Evolutionary conservation across 2,797 vertebrate genomes (phyloP), one percentile per base, ranked within the genome.

Genomic region (Nothura maculosa): DNA sequence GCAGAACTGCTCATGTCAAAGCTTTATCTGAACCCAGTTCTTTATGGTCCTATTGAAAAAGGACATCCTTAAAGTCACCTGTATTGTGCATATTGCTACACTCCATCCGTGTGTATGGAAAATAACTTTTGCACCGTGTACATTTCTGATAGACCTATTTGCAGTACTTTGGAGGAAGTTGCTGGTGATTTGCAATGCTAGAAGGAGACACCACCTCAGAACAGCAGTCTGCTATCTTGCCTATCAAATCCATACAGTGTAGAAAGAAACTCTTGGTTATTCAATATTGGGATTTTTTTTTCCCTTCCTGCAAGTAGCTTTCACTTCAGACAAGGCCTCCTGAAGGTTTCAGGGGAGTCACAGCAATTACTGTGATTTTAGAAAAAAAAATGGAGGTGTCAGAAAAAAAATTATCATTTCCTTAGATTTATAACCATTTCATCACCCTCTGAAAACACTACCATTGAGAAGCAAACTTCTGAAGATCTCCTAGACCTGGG

Each of bases 1-100:
- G 2, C 36, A 2, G 9, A 5, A 2, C 0, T 0, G 32, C 32
- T 52, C 6, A 8, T 52, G 9, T 5, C 30, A 10, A 9, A 57
- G 52, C 2, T 9, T 21, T 24, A 15, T 34, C 7, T 25, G 67
- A 58, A 62, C 11, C 7, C 2, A 0, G 21, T 13, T 14, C 34
- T 45, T 8, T 27, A 5, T 58, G 57, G 34, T 21, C 32, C 12
- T 60, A 15, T 60, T 62, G 40, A 40, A 62, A 61, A 40, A 25
- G 38, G 36, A 24, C 24, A 62, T 38, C 36, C 38, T 62, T 40
- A 27, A 62, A 62, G 38, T 27, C 38, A 62, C 27, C 10, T 62
- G 28, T 63, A 20, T 14, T 43, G 30, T 64, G 62, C 40, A 24
- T 40, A n/a, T n/a, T 64, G 38, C 38, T n/a, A 12, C 40, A 40